Evolutionary conservation across 2,888 invertebrate genomes (phyloP).

Genomic region (Hydraecia micacea): DNA sequence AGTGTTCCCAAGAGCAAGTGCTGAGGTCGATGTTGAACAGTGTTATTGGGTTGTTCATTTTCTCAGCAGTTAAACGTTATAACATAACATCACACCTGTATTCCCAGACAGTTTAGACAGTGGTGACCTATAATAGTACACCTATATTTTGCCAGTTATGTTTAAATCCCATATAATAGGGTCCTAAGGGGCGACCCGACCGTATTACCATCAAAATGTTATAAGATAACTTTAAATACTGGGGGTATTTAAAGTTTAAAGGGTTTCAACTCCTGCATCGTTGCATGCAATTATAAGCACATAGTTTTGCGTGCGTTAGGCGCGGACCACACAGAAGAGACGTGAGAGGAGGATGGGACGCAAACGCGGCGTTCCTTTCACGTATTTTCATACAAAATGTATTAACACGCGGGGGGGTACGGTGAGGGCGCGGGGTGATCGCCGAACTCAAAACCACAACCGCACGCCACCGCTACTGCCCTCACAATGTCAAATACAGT

Average conservation of each 20-base stretch:
- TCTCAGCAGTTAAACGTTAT: background rate
- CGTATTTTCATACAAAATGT: background rate
- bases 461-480: background rate
- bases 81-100: background rate
- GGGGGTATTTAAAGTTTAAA: too few relatives aligned
- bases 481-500: background rate
- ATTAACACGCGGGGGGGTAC: background rate
- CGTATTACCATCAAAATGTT: background rate
- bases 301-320: background rate
- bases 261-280: too few relatives aligned
- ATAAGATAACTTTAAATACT: background rate
- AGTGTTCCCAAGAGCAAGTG: background rate
- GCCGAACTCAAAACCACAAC: background rate
- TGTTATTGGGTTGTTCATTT: background rate
- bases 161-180: background rate
- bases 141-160: background rate
- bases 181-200: too few relatives aligned
- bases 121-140: background rate
- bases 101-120: background rate
- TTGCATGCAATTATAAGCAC: background rate
- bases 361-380: background rate
- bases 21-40: background rate
- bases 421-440: background rate
- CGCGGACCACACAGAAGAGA: background rate
- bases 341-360: background rate